Conservation (phyloP, 2,888 invertebrate genomes). For the Perdita meconis region DNA sequence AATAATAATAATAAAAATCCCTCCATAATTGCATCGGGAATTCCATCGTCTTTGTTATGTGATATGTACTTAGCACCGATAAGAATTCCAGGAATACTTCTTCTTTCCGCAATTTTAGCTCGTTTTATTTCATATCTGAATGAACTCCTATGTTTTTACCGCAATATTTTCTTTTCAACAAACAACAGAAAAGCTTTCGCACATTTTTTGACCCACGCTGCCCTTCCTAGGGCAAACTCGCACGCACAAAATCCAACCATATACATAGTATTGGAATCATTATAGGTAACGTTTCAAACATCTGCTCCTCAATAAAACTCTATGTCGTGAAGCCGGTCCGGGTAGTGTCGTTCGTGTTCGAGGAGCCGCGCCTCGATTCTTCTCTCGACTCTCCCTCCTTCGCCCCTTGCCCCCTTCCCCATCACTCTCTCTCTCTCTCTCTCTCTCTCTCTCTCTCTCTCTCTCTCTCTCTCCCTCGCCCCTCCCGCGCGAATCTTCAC, state of each 20-base stretch:
- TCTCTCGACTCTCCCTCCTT: constrained; percentile 29
- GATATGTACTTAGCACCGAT: no score
- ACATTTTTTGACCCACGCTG: no score
- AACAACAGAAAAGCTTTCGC: not conserved
- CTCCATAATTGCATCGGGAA: no score
- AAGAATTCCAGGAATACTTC: no score
- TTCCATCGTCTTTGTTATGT: no score
- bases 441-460: not conserved
- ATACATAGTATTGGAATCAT: constrained; percentile 44
- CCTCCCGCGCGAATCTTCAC: not conserved
- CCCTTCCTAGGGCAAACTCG: no score
- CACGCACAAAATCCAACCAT: not conserved
- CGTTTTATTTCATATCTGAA: no score
- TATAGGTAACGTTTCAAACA: constrained; percentile 63
- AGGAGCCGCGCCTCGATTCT: constrained; percentile 61
- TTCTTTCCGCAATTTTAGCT: no score
- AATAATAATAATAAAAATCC: no score
- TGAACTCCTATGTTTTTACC: no score
- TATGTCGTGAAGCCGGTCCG: constrained; percentile 55
- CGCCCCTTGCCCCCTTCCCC: not conserved
- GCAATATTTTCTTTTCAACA: no score
- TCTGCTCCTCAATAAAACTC: constrained; percentile 64
- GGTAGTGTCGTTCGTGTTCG: constrained; percentile 60
- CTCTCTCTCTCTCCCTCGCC: not conserved
- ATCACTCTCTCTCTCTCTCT: not conserved